Evolutionary conservation across 1,140 invertebrate species (phyloP), one percentile per base, ranked within the genome.

Genomic region (Apolygus lucorum): DNA sequence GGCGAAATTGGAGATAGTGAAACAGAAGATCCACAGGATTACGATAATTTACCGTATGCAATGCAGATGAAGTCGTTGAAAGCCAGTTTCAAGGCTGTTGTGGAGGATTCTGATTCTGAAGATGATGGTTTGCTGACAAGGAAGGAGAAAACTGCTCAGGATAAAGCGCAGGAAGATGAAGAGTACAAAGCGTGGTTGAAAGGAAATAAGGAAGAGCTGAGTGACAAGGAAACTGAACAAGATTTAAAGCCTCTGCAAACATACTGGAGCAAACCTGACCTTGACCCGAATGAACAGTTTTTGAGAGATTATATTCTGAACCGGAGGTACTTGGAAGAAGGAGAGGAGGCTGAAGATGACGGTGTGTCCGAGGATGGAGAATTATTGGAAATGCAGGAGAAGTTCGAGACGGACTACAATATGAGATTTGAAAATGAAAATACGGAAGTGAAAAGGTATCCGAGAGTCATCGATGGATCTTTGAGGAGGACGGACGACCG

Each of bases 391-490:
- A 86, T 90, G 73, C 91, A 95, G 77, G 91, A 93, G 62, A 84
- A 91, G 78, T 98, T 97, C 83, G 96, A 98, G 76, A 85, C 92
- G 29, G 96, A 97, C 76, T 98, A 90, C 77, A 98, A 98, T 81
- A 97, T 96, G 78, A 85, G 96, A 74, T 99, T 91, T 81, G 94
- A 99, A 81, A 71, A 68, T 27, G 70, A 68, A 28, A 63, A 68
- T 65, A 49, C 49, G 24, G 28, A 69, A 52, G 85, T 94, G 22
- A 94, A 94, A 82, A 82, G 90, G 21, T 98, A 92, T 83, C 95
- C 96, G 0, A 84, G 96, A 74, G 94, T 88, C 0, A 85, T 98
- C 73, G 87, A 90, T 72, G 87, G 90, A 78, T 90, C 91, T 1
- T 79, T 98, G 67, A 84, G 96, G 28, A 85, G 85, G 26, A 90